phyloP scores from a whole-genome alignment of 2,888 invertebrate species.

The Noctua fimbriata region DNA sequence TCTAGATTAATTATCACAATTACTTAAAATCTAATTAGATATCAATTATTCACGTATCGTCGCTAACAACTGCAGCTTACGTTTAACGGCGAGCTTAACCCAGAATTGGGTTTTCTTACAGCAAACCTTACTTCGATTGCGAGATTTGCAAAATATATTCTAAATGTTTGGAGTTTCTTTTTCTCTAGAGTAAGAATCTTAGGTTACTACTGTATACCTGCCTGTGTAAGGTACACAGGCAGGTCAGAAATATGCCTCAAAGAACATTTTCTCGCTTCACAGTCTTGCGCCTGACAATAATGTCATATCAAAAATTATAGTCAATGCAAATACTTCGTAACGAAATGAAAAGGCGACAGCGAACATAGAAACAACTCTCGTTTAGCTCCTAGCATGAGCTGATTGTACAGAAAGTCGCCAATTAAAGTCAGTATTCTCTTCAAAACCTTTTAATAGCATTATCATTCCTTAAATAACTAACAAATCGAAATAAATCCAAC shows the following conservation, averaged over 20 bases:
- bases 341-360: neutral
- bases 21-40: too few relatives aligned
- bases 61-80: too few relatives aligned
- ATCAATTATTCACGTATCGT: too few relatives aligned
- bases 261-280: neutral
- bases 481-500: neutral
- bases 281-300: neutral
- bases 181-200: too few relatives aligned
- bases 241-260: neutral
- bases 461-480: neutral
- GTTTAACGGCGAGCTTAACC: too few relatives aligned
- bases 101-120: too few relatives aligned
- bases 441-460: neutral
- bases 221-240: too few relatives aligned
- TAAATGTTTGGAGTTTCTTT: too few relatives aligned
- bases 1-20: too few relatives aligned
- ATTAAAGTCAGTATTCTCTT: neutral
- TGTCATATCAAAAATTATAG: neutral
- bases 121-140: too few relatives aligned
- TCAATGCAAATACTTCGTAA: neutral
- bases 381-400: neutral
- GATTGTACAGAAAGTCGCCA: neutral
- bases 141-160: too few relatives aligned
- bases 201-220: too few relatives aligned
- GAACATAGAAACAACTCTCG: neutral